Evolutionary conservation across 2,888 invertebrate species (phyloP).

Genomic region (Masnerella sp.): DNA sequence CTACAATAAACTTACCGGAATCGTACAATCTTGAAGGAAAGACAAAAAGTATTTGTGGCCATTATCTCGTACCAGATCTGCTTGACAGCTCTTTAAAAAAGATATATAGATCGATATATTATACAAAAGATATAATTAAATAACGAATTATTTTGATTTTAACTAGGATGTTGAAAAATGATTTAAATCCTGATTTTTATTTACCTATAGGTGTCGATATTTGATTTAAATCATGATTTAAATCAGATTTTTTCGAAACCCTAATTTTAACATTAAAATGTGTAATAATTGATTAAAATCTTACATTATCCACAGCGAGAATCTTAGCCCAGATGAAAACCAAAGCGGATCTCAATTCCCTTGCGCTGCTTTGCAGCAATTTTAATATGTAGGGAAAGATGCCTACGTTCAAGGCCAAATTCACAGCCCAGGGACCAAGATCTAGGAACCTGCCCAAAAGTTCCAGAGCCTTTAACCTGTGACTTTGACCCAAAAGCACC

Average conservation of each 20-base stretch:
- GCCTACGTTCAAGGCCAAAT: constrained; percentile 96
- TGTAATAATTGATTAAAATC: constrained; percentile 74
- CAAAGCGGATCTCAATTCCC: constrained; percentile 93
- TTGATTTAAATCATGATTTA: no score
- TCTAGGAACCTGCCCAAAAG: constrained; percentile 94
- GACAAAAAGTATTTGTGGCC: constrained; percentile 96
- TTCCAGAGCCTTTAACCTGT: constrained; percentile 96
- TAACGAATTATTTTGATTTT: no score
- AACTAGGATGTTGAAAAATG: no score
- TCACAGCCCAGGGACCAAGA: constrained; percentile 97
- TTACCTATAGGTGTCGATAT: no score
- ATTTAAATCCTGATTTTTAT: no score
- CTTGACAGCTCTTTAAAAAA: constrained; percentile 89
- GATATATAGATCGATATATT: neutral
- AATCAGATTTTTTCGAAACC: no score
- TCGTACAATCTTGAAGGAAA: constrained; percentile 91
- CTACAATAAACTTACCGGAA: constrained; percentile 83
- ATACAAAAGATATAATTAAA: no score
- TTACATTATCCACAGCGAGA: constrained; percentile 94
- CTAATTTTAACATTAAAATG: no score
- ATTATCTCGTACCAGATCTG: constrained; percentile 94
- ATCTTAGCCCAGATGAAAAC: constrained; percentile 99
- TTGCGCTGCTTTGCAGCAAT: constrained; percentile 95
- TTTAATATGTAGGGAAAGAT: constrained; percentile 99
- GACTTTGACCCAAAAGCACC: constrained; percentile 87